Conservation (phyloP, 2,113 vertebrate genomes). For the Orcinus orca region DNA sequence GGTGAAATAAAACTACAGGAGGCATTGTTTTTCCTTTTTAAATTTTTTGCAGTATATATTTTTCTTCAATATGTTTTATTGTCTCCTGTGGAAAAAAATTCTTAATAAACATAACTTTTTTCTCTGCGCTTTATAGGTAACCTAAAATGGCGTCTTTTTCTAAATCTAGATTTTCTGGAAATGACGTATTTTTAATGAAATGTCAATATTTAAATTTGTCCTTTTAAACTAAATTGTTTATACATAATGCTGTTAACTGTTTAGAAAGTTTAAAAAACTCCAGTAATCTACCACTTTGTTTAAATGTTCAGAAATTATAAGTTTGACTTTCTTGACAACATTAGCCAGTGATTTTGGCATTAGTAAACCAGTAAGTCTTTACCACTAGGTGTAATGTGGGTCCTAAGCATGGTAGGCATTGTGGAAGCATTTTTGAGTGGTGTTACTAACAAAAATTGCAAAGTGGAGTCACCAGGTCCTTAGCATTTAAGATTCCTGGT, state of each 20-base stretch:
- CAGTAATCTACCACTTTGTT: background rate
- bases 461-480: background rate
- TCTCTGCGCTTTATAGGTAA: background rate
- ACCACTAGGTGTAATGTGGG: background rate
- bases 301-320: slow-evolving; percentile 1
- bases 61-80: slow-evolving; percentile 17
- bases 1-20: background rate
- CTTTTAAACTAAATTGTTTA: background rate
- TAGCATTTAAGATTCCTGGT: background rate
- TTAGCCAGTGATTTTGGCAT: background rate
- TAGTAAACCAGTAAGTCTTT: background rate
- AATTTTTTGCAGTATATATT: background rate
- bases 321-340: background rate
- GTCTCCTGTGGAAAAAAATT: background rate
- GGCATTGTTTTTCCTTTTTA: background rate
- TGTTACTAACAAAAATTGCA: background rate
- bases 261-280: background rate
- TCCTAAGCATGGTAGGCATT: background rate
- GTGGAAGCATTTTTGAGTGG: background rate
- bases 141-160: background rate
- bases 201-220: background rate
- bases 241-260: background rate
- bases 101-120: background rate
- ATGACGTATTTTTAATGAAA: background rate
- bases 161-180: slow-evolving; percentile 15